Evolutionary conservation across 1,140 invertebrate genomes (phyloP).

Genomic region (Mesaphorura yosii): DNA sequence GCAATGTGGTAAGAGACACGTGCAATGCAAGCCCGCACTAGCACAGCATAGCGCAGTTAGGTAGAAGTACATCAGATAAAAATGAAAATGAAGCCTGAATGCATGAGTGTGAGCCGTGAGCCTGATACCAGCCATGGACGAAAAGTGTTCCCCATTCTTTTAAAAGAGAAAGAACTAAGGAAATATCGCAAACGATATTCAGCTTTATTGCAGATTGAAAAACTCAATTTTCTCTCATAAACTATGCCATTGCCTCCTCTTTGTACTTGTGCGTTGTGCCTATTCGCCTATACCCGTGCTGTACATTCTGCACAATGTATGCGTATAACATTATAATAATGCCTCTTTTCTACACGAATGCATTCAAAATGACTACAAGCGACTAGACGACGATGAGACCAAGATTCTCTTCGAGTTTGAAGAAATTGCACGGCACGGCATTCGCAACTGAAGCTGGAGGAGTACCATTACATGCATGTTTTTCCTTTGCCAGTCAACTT

Average conservation of each 20-base stretch:
- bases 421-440: too few relatives aligned
- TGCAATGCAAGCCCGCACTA: too few relatives aligned
- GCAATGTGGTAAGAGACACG: too few relatives aligned
- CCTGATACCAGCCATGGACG: conserved; percentile 1
- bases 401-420: too few relatives aligned
- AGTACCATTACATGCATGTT: neutral
- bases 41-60: neutral
- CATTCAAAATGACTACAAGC: too few relatives aligned
- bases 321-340: too few relatives aligned
- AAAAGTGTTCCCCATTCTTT: neutral
- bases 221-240: conserved; percentile 32
- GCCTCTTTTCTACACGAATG: too few relatives aligned
- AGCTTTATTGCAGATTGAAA: conserved; percentile 33
- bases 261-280: too few relatives aligned
- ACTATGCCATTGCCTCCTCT: conserved; percentile 31
- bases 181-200: conserved; percentile 12
- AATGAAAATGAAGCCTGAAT: neutral
- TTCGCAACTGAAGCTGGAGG: too few relatives aligned
- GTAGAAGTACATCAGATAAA: neutral
- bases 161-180: neutral
- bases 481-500: neutral
- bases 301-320: too few relatives aligned
- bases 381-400: too few relatives aligned
- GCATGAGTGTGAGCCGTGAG: neutral
- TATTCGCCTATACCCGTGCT: too few relatives aligned